Percentiles rank a stretch among this genome's conserved stretches.
phyloP scores from a whole-genome alignment of 2,888 invertebrate species.

The Lasioglossum pauxillum region DNA sequence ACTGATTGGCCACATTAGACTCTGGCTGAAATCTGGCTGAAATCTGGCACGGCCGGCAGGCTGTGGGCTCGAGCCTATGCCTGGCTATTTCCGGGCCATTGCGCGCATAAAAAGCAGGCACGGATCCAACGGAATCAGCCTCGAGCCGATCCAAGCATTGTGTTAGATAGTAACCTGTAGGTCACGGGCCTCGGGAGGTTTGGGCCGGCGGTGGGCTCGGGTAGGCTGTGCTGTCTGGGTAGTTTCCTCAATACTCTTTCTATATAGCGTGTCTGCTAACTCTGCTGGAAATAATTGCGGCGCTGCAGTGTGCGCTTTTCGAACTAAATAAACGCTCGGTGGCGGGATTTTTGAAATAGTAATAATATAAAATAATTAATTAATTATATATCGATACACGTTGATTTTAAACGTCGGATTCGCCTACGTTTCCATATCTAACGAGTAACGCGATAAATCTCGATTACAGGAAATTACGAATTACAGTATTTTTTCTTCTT shows the following conservation, averaged over 20 bases:
- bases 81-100: too few species aligned
- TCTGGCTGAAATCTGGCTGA: too few species aligned
- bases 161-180: too few species aligned
- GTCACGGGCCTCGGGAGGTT: too few species aligned
- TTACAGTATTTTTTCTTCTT: slow-evolving; percentile 17
- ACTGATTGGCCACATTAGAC: too few species aligned
- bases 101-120: too few species aligned
- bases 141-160: too few species aligned
- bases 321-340: slow-evolving; percentile 18
- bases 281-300: not conserved
- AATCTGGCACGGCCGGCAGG: too few species aligned
- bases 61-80: too few species aligned
- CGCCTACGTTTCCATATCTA: not conserved
- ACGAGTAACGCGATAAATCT: not conserved
- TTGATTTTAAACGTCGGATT: not conserved
- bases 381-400: slow-evolving; percentile 23
- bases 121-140: too few species aligned
- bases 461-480: not conserved
- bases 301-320: slow-evolving; percentile 3
- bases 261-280: slow-evolving; percentile 27
- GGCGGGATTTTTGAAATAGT: slow-evolving; percentile 46
- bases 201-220: too few species aligned
- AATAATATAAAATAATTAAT: slow-evolving; percentile 29
- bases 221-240: too few species aligned
- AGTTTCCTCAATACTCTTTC: not conserved